Conservation (phyloP, 2,797 vertebrate species). For the Arrhamphus sclerolepis region DNA sequence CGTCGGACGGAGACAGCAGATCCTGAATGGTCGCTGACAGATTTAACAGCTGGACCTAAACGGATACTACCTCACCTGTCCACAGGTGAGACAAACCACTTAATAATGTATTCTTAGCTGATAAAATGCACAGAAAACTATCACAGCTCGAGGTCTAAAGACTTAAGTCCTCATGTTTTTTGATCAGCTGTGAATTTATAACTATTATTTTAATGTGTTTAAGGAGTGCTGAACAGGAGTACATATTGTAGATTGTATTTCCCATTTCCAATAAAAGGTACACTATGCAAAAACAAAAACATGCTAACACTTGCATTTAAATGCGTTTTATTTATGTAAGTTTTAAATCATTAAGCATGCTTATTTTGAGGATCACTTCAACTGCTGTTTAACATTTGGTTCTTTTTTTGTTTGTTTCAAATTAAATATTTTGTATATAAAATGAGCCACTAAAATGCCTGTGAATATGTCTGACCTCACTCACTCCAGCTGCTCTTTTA, state of each 20-base stretch:
- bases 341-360: too few species aligned
- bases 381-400: too few species aligned
- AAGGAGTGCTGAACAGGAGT: too few species aligned
- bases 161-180: neutral
- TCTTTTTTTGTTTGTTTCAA: too few species aligned
- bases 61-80: conserved; percentile 50
- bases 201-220: neutral
- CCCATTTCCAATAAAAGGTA: too few species aligned
- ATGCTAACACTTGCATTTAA: neutral
- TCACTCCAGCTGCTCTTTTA: neutral
- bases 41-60: conserved; percentile 23
- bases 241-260: too few species aligned
- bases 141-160: too few species aligned
- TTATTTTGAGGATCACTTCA: too few species aligned
- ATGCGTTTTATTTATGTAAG: neutral
- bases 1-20: neutral
- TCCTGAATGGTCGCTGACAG: conserved; percentile 27
- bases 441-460: neutral
- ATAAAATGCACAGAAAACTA: neutral
- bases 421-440: too few species aligned
- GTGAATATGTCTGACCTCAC: neutral
- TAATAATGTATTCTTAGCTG: neutral
- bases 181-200: neutral
- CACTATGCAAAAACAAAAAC: too few species aligned
- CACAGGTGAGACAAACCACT: conserved; percentile 45